Evolutionary conservation across 2,888 invertebrate genomes (phyloP).

Genomic region (Sepioteuthis lessoniana): DNA sequence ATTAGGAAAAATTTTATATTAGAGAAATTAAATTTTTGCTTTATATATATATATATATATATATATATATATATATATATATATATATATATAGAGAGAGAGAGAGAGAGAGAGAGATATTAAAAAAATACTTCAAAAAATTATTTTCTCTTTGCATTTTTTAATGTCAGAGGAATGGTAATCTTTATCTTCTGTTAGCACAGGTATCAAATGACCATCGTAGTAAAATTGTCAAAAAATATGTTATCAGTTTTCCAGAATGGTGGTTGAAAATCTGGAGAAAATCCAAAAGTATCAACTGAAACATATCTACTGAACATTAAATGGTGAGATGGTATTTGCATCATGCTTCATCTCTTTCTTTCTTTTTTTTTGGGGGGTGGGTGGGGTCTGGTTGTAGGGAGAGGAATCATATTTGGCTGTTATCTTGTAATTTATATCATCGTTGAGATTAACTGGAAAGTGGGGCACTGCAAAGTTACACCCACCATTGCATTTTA

Average conservation of each 20-base stretch:
- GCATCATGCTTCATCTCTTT: background rate
- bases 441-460: background rate
- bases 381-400: background rate
- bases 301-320: background rate
- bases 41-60: no score
- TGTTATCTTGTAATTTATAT: background rate
- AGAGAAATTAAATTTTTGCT: no score
- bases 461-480: background rate
- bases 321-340: background rate
- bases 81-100: no score
- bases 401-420: background rate
- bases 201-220: background rate
- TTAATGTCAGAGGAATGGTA: background rate
- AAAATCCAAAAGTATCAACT: background rate
- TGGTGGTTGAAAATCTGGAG: background rate
- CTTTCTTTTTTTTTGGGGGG: background rate
- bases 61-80: no score
- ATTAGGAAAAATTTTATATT: no score
- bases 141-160: background rate
- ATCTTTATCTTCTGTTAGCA: background rate
- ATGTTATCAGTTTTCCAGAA: background rate
- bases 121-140: no score
- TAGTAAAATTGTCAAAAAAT: background rate
- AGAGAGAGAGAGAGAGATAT: no score
- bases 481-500: background rate